Base-by-base conservation (phyloP, 2,888 invertebrate species). In the Globia sparganii region DNA sequence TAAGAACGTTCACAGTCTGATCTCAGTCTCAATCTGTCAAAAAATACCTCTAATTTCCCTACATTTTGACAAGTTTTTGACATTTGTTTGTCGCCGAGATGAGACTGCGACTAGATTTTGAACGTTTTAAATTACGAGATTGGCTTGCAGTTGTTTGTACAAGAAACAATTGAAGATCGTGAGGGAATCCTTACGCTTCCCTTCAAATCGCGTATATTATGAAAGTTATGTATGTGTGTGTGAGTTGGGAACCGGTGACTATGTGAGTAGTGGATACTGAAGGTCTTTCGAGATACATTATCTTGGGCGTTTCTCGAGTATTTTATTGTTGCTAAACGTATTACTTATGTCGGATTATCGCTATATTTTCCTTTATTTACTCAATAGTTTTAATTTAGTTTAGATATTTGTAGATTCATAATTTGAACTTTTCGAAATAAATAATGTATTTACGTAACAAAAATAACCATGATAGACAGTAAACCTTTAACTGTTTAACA, bases 401-500 rank as follows among this genome's bases (percentile, higher is more conserved):
- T n/a, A n/a, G 2, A 4, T 49, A 31, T 21, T 61, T 11, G 4
- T 25, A 5, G 40, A 25, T 43, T 31, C 25, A 37, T 37, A 37
- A 49, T 34, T n/a, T 21, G 6, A 34, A 13, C 18, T 18, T 49
- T 25, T 31, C 18, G 9, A 61, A 72, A 37, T 31, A 49, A 18
- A 6, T 62, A 25, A 49, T n/a, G 3, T 66, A 58, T 40, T 43
- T 62, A 2, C 43, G 4, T 28, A 6, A 37, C 31, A 15, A 67
- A 77, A 77, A 37, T 77, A 77, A 66, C 49, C 31, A 49, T 49
- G 61, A 62, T 4, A 46, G 69, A 62, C 56, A 64, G 56, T n/a
- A 62, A 77, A 58, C 79, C 71, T 65, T 46, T 70, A 58, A 59
- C 77, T 58, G 64, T 71, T 78, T 78, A 58, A 64, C 31, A 71